Base-by-base conservation (phyloP, 2,888 invertebrate species). In the Dynastes maya region DNA sequence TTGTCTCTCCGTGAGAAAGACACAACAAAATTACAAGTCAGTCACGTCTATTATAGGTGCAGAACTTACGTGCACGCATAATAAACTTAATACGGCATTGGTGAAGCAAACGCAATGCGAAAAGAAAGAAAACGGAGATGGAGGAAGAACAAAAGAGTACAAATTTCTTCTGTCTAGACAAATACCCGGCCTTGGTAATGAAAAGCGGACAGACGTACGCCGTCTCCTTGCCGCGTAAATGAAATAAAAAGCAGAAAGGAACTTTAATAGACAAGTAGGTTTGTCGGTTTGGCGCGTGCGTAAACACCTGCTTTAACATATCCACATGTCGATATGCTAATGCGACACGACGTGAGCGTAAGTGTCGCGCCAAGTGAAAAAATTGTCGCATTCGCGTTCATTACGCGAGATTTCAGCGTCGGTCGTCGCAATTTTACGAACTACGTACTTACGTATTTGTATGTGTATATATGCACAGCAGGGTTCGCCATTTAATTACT, bases 301-400 rank as follows among this genome's bases (percentile, higher is more conserved):
- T 58, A 45, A 76, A 40, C 79, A 79, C 79, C 79, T 79, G 79
- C 79, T 61, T 64, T 40, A 68, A 63, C 74, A 76, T 61, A 79
- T 68, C 80, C 86, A 86, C 85, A 86, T 86, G 86, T 86, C 85
- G 84, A 86, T 86, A 87, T 87, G 86, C 84, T 86, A 86, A 86
- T 86, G 83, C 37, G 3, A 61, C 22, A 83, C 37, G 3, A 61
- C 22, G 22, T 58, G 16, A 58, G 5, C 22, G 61, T 74, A 61
- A 61, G 72, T 74, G 55, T 58, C n/a, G 55, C 22, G 72, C 2
- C 11, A 8, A 8, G 11, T 5, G 3, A 51, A 27, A 63, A 63
- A 74, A 61, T 61, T 74, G 72, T 74, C 71, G 71, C 53, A 29
- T 58, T 71, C 37, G 63, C 22, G 9, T 51, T 68, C 51, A 68